Conservation (phyloP, 1,140 invertebrate genomes). For the Papilio helenus region DNA sequence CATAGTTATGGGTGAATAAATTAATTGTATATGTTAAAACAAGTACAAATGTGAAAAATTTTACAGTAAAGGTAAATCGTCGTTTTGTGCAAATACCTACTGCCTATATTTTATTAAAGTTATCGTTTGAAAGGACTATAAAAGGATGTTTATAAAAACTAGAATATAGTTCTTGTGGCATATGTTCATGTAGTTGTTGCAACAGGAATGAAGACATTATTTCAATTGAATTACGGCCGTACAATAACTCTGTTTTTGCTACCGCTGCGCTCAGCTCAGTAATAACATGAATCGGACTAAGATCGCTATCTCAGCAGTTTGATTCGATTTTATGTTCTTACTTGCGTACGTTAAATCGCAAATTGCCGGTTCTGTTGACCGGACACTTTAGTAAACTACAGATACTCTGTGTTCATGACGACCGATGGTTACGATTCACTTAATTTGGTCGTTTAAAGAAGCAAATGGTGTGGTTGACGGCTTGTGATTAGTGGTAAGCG, state of each 20-base stretch:
- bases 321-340: conserved; percentile 70
- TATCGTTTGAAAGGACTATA: not conserved
- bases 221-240: conserved; percentile 35
- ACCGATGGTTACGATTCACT: conserved; percentile 50
- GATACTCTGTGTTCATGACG: conserved; percentile 51
- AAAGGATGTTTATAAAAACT: conserved; percentile 2
- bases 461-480: conserved; percentile 35
- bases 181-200: conserved; percentile 13
- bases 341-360: conserved; percentile 72
- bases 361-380: conserved; percentile 70
- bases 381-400: conserved; percentile 59
- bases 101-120: not conserved
- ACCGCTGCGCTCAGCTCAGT: conserved; percentile 54
- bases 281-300: conserved; percentile 74
- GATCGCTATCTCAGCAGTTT: conserved; percentile 68
- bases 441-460: conserved; percentile 49
- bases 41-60: too few relatives aligned
- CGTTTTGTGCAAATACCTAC: not conserved
- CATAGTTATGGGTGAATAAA: not conserved
- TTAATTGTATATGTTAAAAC: not conserved
- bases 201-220: conserved; percentile 37
- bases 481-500: conserved; percentile 39
- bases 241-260: conserved; percentile 49
- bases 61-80: not conserved
- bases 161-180: conserved; percentile 25